Evolutionary conservation across 2,113 vertebrate genomes (phyloP), one percentile per base, ranked within the genome.

Genomic region (Redunca redunca): DNA sequence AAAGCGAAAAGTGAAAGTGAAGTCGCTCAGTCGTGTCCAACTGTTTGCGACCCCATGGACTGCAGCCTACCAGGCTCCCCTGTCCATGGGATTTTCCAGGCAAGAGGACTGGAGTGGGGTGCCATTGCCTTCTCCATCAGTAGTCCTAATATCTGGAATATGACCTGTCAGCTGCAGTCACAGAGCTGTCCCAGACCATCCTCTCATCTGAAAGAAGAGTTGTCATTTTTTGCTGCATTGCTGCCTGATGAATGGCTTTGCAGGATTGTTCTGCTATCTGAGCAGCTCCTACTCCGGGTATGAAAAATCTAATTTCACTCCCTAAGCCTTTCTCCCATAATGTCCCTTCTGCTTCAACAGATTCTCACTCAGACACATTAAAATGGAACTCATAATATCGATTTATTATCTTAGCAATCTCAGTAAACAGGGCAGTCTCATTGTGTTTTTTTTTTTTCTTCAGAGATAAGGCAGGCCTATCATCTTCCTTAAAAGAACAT

Each of bases 261-360:
- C 87, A 89, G 85, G n/a, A 19, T 80, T 92, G 92, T 94, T 85
- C 91, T 58, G 71, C 78, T 91, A 26, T 89, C 62, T 58, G 16
- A 97, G 43, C 74, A 96, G 94, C 90, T 52, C 67, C 28, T 86
- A 36, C 30, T 33, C 77, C 0, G 2, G 64, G 67, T 94, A 87
- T 88, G 91, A 96, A 93, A 97, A 97, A 93, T 50, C 67, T 43
- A 80, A 97, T 96, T 97, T 96, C 52, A 67, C 40, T 74, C 89
- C 90, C 91, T 93, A 88, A 87, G 87, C 23, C 60, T 96, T 86
- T 48, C 14, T 7, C 28, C 83, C 40, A 28, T 91, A 58, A 90
- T 43, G 43, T 83, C 46, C 89, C 23, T 40, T 84, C 93, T 55
- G 77, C 52, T 90, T 86, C 28, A 52, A 83, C 43, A 94, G 90